Conservation (phyloP, 2,888 invertebrate species). For the Philaethria dido region DNA sequence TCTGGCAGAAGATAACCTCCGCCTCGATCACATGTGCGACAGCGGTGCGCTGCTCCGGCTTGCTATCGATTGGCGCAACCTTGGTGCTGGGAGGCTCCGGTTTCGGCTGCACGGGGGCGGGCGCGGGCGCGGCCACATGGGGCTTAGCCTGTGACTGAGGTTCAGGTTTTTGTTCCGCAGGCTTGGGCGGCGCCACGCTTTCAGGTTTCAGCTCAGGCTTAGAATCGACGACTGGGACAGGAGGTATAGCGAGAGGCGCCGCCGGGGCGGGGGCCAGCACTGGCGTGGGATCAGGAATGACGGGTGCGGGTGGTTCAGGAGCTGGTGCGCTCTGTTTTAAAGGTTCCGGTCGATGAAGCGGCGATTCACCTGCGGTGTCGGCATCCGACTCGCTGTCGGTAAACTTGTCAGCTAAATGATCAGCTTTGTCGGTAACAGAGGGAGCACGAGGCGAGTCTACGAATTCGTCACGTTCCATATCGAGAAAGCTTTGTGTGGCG, state of each 20-base stretch:
- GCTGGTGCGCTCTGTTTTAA: slow-evolving; percentile 50
- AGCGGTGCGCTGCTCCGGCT: slow-evolving; percentile 61
- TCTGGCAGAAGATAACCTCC: slow-evolving; percentile 88
- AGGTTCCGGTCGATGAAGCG: slow-evolving; percentile 67
- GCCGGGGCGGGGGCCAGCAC: slow-evolving; percentile 59
- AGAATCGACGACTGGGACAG: slow-evolving; percentile 46
- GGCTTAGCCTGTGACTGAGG: slow-evolving; percentile 53
- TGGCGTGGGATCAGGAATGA: slow-evolving; percentile 53
- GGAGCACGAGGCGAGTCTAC: slow-evolving; percentile 66
- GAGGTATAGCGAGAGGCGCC: slow-evolving; percentile 47
- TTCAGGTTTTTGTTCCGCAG: slow-evolving; percentile 60
- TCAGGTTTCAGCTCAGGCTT: slow-evolving; percentile 43
- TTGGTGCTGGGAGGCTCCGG: slow-evolving; percentile 53
- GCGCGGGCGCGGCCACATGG: slow-evolving; percentile 17
- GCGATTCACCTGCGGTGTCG: slow-evolving; percentile 76
- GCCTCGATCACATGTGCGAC: slow-evolving; percentile 84
- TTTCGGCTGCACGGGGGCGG: slow-evolving; percentile 44
- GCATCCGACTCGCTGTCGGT: slow-evolving; percentile 84
- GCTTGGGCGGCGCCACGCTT: slow-evolving; percentile 37
- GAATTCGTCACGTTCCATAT: slow-evolving; percentile 78
- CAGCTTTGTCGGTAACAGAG: slow-evolving; percentile 64
- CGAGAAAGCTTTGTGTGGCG: slow-evolving; percentile 74
- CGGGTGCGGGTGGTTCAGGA: slow-evolving; percentile 49
- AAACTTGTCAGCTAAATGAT: slow-evolving; percentile 81
- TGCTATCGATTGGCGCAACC: slow-evolving; percentile 40